Base-by-base conservation (phyloP, 2,888 invertebrate genomes). In the Drosophila subsilvestris region DNA sequence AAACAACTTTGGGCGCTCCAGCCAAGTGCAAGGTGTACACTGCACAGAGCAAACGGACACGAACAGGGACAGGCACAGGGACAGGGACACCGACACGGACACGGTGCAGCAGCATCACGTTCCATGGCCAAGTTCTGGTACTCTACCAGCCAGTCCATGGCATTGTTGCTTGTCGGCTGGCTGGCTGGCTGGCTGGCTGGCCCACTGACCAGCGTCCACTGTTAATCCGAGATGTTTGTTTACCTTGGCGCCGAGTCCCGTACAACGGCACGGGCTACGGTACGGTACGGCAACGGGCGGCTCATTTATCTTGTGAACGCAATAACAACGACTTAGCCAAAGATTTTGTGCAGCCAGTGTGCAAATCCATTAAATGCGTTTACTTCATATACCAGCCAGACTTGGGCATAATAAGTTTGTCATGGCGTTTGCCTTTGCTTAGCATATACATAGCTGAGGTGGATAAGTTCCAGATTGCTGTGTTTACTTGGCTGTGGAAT, bases 211-310 rank as follows among this genome's bases (percentile, higher is more conserved):
- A 86, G 67, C 78, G 83, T 78, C 71, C 75, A 66, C 75, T 81
- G 88, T 86, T 89, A 89, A 89, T 90, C 89, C 88, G 80, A 86
- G 89, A 88, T 86, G 87, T 89, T 87, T 80, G 86, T 88, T 79
- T 88, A 77, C 86, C 82, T 82, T 85, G 79, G 75, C 75, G 71
- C 77, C 58, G 32, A 49, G 65, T 51, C 44, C 48, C 60, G 79
- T 51, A 62, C 63, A 60, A 67, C 68, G 62, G 77, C 67, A 48
- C 60, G 32, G 32, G 43, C 12, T 27, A 10, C 32, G 63, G 43
- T 57, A 29, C 45, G 58, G 55, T 20, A 54, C 32, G 56, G 73
- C 62, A 66, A 66, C 57, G 73, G 76, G 75, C 73, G 77, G 60
- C 74, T 81, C 89, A 89, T 89, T 88, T 84, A 88, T 89, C 89